phyloP scores from a whole-genome alignment of 1,140 invertebrate genomes.

The Nasonia giraulti region DNA sequence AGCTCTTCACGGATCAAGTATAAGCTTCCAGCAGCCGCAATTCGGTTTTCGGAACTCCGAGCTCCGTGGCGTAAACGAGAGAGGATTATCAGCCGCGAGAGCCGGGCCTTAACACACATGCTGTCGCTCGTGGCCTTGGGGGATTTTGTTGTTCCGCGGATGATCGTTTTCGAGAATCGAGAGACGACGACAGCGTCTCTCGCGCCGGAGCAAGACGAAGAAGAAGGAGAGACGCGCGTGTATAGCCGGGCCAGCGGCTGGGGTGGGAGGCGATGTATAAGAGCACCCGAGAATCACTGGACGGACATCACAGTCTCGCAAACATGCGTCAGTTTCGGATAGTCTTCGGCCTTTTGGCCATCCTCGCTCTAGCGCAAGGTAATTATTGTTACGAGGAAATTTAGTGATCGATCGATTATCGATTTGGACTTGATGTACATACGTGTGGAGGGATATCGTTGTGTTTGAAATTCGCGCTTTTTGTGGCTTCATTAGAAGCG shows the following conservation, averaged over 20 bases:
- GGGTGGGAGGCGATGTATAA: constrained; percentile 50
- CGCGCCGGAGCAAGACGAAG: not conserved
- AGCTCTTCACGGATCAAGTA: too few species aligned
- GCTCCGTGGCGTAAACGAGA: too few species aligned
- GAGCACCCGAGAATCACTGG: not conserved
- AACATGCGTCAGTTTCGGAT: constrained; percentile 57
- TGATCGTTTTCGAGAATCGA: constrained; percentile 43
- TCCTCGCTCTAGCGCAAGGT: constrained; percentile 54
- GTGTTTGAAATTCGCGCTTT: too few species aligned
- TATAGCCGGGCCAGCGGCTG: not conserved
- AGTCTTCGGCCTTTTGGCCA: constrained; percentile 55
- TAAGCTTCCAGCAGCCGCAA: too few species aligned
- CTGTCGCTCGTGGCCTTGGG: constrained; percentile 24
- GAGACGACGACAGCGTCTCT: constrained; percentile 3
- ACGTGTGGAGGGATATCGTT: not conserved
- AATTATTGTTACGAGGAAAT: constrained; percentile 15
- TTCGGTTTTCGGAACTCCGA: too few species aligned
- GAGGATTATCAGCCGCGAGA: too few species aligned
- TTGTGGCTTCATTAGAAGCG: too few species aligned
- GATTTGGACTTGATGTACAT: too few species aligned
- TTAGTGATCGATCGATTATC: not conserved
- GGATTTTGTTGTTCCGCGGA: constrained; percentile 42
- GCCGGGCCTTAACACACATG: constrained; percentile 19
- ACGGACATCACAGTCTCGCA: constrained; percentile 32
- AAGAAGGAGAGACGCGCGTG: constrained; percentile 7